Base-by-base conservation (phyloP, 2,888 invertebrate genomes). In the Heteropelma amictum region DNA sequence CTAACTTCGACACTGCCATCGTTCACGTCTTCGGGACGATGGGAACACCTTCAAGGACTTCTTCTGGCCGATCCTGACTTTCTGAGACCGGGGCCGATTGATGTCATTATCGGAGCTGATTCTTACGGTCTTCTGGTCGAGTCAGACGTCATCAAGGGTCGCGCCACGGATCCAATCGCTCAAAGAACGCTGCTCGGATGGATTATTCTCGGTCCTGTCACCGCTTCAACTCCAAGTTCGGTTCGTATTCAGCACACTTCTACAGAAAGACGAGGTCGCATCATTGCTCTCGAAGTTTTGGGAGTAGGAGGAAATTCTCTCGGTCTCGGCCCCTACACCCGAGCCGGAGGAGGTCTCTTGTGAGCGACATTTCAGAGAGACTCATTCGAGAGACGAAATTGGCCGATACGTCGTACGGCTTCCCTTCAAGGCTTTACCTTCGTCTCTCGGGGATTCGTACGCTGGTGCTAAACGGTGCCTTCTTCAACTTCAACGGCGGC, bases 11-110 rank as follows among this genome's bases (percentile, higher is more conserved):
- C 58, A 10, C 28, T 58, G 2, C 58, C 40, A 3, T 42, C 26
- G 5, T 58, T 58, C 5, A 7, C 42, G 1, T 7, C 23, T n/a
- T 14, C 30, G 1, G 12, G 28, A 8, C 26, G 47, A 33, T 42
- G 21, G 30, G 30, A 14, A 0, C 60, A 61, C 21, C 45, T 61
- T 30, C 30, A 21, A 5, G 47, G 21, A 3, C 33, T 61, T 12
- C 45, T 1, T 33, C 47, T 61, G n/a, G 30, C 60, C n/a, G 60
- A 61, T n/a, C 30, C 45, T 1, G 33, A 61, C n/a, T 61, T 61
- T 12, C 21, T 3, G 33, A 61, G 10, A n/a, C 60, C 60, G 12
- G 47, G 60, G 21, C 60, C 45, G 12, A 47, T 61, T 21, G 45
- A 61, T 21, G 0, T 33, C 10, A 61, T 45, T 21, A 45, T 61